These are phyloP conservation scores for Pheosia tremula DNA, from an alignment of 2,888 invertebrate genomes.

Conservation along the genomic window DNA sequence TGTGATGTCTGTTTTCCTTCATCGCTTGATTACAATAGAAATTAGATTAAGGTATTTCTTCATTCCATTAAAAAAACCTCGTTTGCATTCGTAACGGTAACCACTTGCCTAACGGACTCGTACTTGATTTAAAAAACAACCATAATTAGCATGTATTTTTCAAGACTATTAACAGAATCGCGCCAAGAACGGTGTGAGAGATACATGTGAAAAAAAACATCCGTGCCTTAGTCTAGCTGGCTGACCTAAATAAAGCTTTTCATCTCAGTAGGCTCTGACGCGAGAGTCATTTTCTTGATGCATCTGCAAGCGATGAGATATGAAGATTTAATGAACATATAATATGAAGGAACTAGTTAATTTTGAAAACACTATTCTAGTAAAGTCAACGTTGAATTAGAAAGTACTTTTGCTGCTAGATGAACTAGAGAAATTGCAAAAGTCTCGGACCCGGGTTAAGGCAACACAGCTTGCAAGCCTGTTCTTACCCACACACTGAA, in stretches of 20 bases:
- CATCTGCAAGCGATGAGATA: slow-evolving; percentile 34
- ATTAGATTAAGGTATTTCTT: not conserved
- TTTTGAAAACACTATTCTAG: too few relatives aligned
- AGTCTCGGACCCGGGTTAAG: too few relatives aligned
- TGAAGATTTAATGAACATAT: not conserved
- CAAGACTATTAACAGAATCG: slow-evolving; percentile 31
- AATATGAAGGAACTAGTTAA: too few relatives aligned
- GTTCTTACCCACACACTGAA: not conserved
- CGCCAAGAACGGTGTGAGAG: slow-evolving; percentile 31
- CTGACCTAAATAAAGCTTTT: slow-evolving; percentile 65
- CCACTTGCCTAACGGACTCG: slow-evolving; percentile 12
- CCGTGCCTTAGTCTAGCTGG: slow-evolving; percentile 54
- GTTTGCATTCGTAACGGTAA: not conserved
- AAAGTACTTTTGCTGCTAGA: too few relatives aligned
- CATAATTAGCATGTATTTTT: slow-evolving; percentile 44
- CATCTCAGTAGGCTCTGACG: slow-evolving; percentile 42
- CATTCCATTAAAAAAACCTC: not conserved
- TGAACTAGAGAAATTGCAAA: too few relatives aligned
- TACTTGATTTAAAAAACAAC: slow-evolving; percentile 27
- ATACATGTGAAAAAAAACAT: slow-evolving; percentile 42
- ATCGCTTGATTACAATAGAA: not conserved
- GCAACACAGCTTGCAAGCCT: too few relatives aligned
- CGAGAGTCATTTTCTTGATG: slow-evolving; percentile 42
- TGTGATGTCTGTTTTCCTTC: slow-evolving; percentile 12
- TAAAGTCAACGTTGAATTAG: too few relatives aligned